phyloP scores from a whole-genome alignment of 2,113 vertebrate species.

The Hyperopisus bebe region DNA sequence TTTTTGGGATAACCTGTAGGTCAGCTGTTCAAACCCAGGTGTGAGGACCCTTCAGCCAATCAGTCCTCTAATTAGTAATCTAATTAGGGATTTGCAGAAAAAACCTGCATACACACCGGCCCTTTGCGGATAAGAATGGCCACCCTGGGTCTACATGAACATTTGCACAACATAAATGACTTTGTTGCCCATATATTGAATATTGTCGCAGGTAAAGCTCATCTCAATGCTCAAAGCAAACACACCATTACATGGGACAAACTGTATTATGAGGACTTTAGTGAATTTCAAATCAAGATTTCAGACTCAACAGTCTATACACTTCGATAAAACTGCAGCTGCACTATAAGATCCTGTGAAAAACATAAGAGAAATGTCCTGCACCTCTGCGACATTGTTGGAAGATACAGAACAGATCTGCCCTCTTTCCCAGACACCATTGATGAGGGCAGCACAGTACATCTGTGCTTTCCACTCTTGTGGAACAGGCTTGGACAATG shows the following conservation, averaged over 20 bases:
- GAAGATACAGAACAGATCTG: constrained; percentile 60
- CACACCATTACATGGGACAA: neutral
- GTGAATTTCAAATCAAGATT: neutral
- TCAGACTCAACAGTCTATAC: neutral
- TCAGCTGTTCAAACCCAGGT: too few relatives aligned
- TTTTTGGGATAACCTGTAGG: too few relatives aligned
- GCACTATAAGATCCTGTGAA: neutral
- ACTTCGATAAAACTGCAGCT: neutral
- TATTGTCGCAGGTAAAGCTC: neutral
- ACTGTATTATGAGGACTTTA: neutral
- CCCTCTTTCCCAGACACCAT: constrained; percentile 75
- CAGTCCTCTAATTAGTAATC: too few relatives aligned
- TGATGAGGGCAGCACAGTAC: constrained; percentile 70
- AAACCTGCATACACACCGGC: too few relatives aligned
- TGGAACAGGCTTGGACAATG: constrained; percentile 45
- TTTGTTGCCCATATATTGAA: neutral
- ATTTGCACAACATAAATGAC: neutral
- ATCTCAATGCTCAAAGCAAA: neutral
- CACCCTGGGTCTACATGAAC: neutral
- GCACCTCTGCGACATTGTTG: constrained; percentile 68
- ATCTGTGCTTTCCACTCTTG: constrained; percentile 67
- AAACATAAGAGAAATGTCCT: neutral
- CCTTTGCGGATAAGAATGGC: too few relatives aligned
- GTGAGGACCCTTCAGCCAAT: too few relatives aligned
- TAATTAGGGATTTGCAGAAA: too few relatives aligned